Base-by-base conservation (phyloP, 1,140 invertebrate species). In the Camponotus vicinus region DNA sequence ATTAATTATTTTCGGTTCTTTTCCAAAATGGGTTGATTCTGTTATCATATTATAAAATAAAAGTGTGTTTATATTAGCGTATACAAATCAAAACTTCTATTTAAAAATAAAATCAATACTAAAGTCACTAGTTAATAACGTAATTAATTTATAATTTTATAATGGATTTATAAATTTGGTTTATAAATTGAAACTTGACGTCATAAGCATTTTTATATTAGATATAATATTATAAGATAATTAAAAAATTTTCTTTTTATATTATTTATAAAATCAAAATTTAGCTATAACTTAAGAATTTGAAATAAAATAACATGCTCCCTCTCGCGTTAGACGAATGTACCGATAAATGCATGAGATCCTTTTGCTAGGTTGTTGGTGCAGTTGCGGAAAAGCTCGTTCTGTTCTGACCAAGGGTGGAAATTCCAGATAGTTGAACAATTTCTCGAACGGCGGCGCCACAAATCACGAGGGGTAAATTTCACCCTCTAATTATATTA, bases 371-470 rank as follows among this genome's bases (percentile, higher is more conserved):
- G n/a, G 7, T 71, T 1, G 37, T 80, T 37, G 55, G 73, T 75
- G 75, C 73, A 45, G n/a, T n/a, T 15, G 40, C 32, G 21, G 61
- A 37, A 32, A 59, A 42, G 34, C 49, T 40, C 0, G 87, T 82
- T 66, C 67, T 79, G 61, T 42, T 52, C 27, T 63, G 13, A 80
- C 64, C 78, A 42, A 80, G 66, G 78, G 34, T 49, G 21, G 21
- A 77, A 86, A 49, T 57, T 63, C 87, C 45, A 57, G 13, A 67
- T n/a, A 37, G 82, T 89, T 88, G 15, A 8, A 7, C 37, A n/a
- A 6, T 34, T 80, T 80, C 18, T 49, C 63, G 4, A 61, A 2
- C 6, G 87, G 45, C 88, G 88, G 88, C 88, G 88, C 87, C 75
- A 86, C 88, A 8, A 63, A 55, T 1, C 52, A 61, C 66, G 40